Percentiles rank a stretch among this genome's conserved stretches.
These are phyloP conservation scores for Struthidea cinerea DNA, from an alignment of 2,113 vertebrate genomes.

Conservation along the genomic window DNA sequence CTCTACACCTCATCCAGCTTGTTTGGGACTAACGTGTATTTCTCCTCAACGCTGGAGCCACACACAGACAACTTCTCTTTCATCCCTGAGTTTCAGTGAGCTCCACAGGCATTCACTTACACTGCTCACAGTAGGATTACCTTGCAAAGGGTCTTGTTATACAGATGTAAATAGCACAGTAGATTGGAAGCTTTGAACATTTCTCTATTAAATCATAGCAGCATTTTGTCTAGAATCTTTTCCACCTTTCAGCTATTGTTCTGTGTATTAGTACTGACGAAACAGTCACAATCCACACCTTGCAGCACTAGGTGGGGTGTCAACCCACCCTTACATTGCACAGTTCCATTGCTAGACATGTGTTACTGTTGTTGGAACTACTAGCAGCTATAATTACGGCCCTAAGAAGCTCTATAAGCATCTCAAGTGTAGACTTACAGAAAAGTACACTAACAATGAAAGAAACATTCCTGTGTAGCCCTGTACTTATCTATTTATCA, in stretches of 20 bases:
- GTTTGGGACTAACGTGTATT: background rate
- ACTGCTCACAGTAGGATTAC: background rate
- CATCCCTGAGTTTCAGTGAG: background rate
- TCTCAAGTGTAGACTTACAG: background rate
- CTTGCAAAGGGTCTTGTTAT: background rate
- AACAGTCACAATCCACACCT: background rate
- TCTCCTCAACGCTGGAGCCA: background rate
- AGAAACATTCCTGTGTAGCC: background rate
- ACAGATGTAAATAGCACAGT: background rate
- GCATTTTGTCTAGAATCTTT: background rate
- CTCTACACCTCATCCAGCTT: background rate
- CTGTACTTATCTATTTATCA: background rate
- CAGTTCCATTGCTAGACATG: background rate
- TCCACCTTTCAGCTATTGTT: background rate
- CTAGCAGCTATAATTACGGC: background rate
- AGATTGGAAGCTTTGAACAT: background rate
- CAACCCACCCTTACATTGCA: background rate
- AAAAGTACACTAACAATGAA: background rate
- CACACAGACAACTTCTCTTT: background rate
- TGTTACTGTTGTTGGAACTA: background rate
- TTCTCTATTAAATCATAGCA: background rate
- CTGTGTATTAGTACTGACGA: background rate
- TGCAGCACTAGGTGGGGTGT: background rate
- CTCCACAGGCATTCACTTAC: background rate
- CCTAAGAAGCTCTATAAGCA: background rate